Evolutionary conservation across 2,797 vertebrate species (phyloP), one percentile per base, ranked within the genome.

Genomic region (Furcifer pardalis): DNA sequence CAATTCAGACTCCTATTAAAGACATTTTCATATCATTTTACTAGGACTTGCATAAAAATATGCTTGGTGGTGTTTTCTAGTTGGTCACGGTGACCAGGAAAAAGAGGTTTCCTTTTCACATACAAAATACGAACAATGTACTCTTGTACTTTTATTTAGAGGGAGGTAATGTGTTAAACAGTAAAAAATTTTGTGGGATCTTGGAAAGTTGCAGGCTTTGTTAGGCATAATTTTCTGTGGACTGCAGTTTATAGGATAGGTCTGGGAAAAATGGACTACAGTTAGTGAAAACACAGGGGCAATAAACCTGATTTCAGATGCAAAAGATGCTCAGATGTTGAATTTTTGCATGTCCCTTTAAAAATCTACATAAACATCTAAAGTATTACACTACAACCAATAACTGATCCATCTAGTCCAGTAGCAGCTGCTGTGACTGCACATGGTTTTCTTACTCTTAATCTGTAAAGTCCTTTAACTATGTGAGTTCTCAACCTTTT

Each of bases 1-100:
- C 44, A 63, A 63, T 80, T 86, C 85, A 89, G 90, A 91, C 88
- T 90, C 80, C 82, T 87, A 89, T 78, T 84, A 89, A 91, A 89
- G 86, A 84, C 78, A 84, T 86, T 92, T 91, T 83, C 82, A 90
- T 87, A 86, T 92, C 87, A 91, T 1, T 79, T 90, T 89, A 93
- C 9, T 77, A 83, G 86, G 44, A 86, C 90, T 5, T 79, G 75
- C 68, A 90, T 90, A 32, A 88, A 90, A 88, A 89, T 56, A 37
- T 30, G n/a, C 65, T 21, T 35, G 17, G 0, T 23, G 30, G 44
- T n/a, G 30, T 62, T 32, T 56, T 77, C 21, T 27, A 46, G 27
- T 46, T 79, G 72, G 83, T 44, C 32, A 40, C 7, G 12, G 21
- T 30, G 27, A 37, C 75, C n/a, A 19, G 32, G 44, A n/a, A 25